Percentiles rank a stretch among this genome's conserved stretches.
These are phyloP conservation scores for Clamator glandarius DNA, from an alignment of 2,797 vertebrate genomes.

Conservation along the genomic window DNA sequence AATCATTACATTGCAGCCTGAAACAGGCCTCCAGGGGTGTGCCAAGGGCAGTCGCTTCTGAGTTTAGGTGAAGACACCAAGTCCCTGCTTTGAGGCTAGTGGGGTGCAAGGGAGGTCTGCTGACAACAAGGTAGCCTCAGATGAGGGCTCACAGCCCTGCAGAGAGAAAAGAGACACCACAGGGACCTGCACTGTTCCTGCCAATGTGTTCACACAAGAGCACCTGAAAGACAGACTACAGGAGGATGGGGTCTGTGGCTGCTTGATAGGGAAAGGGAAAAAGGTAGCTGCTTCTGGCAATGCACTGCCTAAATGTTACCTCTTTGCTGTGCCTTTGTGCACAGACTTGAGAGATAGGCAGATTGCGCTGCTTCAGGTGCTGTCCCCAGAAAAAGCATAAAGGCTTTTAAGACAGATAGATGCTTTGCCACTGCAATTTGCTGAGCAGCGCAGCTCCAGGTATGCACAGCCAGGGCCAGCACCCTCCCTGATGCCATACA, in stretches of 20 bases:
- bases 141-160: fast-evolving
- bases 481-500: neutral
- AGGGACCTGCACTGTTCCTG: neutral
- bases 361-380: neutral
- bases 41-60: neutral
- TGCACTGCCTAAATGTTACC: fast-evolving
- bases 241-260: neutral
- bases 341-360: neutral
- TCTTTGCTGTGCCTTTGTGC: fast-evolving
- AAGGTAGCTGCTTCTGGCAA: neutral
- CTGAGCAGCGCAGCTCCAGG: neutral
- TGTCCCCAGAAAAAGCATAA: fast-evolving
- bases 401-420: neutral
- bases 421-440: neutral
- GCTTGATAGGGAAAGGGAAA: neutral
- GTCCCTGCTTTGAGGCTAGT: neutral
- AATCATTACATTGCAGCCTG: neutral
- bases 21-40: neutral
- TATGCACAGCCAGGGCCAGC: fast-evolving
- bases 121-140: fast-evolving
- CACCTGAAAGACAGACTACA: neutral
- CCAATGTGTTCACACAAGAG: fast-evolving
- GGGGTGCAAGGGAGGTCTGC: neutral
- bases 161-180: fast-evolving
- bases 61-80: neutral